Conservation (phyloP, 2,888 invertebrate genomes). For the Apotomis capreana region DNA sequence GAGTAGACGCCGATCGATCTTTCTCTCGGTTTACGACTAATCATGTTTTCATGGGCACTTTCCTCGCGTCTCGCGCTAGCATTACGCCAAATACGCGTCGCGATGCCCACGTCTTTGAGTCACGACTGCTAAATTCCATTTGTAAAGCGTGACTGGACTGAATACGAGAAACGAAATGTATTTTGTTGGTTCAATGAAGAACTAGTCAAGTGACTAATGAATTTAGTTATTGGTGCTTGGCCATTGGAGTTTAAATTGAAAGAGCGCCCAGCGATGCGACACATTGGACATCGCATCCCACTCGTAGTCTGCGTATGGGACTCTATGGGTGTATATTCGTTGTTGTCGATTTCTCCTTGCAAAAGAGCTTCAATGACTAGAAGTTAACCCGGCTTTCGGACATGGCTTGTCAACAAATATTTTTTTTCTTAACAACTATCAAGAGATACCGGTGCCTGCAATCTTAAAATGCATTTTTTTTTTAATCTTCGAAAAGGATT, state of each 20-base stretch:
- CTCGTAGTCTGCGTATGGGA: neutral
- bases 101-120: conserved; percentile 16
- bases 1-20: conserved; percentile 74
- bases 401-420: too few species aligned
- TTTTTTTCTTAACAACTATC: too few species aligned
- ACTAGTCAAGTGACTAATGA: neutral
- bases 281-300: neutral
- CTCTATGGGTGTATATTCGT: neutral
- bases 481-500: neutral
- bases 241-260: conserved; percentile 1
- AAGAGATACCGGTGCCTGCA: too few species aligned
- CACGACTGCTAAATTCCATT: conserved; percentile 34
- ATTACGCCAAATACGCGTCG: conserved; percentile 14
- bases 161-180: conserved; percentile 7
- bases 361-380: too few species aligned
- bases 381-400: too few species aligned
- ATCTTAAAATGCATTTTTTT: too few species aligned
- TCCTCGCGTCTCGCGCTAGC: conserved; percentile 37
- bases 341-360: neutral
- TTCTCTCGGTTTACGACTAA: conserved; percentile 66
- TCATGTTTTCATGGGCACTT: conserved; percentile 67
- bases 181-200: conserved; percentile 12
- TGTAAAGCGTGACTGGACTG: conserved; percentile 27
- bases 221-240: neutral
- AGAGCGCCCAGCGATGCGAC: neutral